These are phyloP conservation scores for Clepsis dumicolana DNA, from an alignment of 2,888 invertebrate species.

Conservation along the genomic window DNA sequence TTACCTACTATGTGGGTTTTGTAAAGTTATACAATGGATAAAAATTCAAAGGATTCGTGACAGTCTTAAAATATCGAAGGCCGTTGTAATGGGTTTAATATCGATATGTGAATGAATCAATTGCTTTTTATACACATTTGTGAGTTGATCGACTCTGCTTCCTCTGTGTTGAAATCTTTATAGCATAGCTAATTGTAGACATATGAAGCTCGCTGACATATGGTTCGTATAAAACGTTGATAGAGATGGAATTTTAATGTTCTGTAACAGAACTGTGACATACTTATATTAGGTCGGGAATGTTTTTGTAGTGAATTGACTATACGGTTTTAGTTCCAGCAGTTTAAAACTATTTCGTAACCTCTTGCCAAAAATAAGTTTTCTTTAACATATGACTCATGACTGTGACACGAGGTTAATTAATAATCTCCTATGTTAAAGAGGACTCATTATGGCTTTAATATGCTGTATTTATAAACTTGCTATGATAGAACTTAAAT, in stretches of 20 bases:
- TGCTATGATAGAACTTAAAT: too few species aligned
- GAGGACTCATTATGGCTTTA: too few species aligned
- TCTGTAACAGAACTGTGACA: conserved; percentile 27
- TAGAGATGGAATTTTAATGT: conserved; percentile 37
- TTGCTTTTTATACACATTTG: conserved; percentile 4
- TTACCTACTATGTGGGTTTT: conserved; percentile 8
- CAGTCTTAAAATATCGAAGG: conserved; percentile 15
- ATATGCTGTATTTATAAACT: too few species aligned
- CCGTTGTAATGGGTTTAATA: conserved; percentile 14
- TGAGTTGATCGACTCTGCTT: conserved; percentile 18
- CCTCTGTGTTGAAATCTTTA: conserved; percentile 31
- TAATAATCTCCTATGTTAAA: too few species aligned
- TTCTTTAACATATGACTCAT: background rate
- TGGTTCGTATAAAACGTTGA: conserved; percentile 40
- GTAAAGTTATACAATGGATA: conserved; percentile 2
- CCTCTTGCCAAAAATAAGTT: background rate
- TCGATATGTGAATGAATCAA: conserved; percentile 22
- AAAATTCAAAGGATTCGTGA: conserved; percentile 26
- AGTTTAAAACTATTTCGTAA: background rate
- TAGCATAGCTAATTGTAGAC: conserved; percentile 26
- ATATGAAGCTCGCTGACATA: conserved; percentile 33
- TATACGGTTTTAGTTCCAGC: background rate
- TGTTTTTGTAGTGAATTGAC: background rate
- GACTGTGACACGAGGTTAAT: too few species aligned
- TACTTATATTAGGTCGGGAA: conserved; percentile 26